phyloP scores from a whole-genome alignment of 2,888 invertebrate genomes.

The Chirona hameri region DNA sequence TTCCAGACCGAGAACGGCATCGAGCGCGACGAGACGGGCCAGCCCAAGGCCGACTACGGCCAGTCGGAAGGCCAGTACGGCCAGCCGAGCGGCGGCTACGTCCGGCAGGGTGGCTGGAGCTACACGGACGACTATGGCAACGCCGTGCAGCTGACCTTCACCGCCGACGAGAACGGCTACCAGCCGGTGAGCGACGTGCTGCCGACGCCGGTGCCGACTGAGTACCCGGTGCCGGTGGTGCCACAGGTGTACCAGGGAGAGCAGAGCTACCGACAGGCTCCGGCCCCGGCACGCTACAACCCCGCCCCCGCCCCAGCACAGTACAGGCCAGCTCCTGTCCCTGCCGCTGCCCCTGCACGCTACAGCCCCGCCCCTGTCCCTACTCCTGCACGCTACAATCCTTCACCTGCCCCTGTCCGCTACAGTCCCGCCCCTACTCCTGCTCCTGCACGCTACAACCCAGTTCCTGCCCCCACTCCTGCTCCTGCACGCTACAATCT shows the following conservation, averaged over 20 bases:
- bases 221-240: not conserved
- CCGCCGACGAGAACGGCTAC: conserved; percentile 24
- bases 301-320: no score
- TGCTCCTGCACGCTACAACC: no score
- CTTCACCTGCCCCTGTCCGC: no score
- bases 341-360: no score
- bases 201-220: not conserved
- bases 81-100: not conserved
- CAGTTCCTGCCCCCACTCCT: no score
- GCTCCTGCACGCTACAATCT: no score
- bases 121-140: conserved; percentile 11
- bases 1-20: not conserved
- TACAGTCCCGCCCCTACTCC: no score
- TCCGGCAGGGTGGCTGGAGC: conserved; percentile 12
- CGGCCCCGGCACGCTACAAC: no score
- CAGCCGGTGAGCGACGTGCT: not conserved
- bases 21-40: conserved; percentile 14
- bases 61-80: not conserved
- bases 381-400: no score
- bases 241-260: conserved; percentile 1
- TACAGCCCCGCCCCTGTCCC: no score
- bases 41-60: conserved; percentile 2
- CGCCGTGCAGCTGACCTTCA: not conserved
- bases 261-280: not conserved
- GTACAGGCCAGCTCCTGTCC: no score